Base-by-base conservation (phyloP, 2,113 vertebrate species). In the Odontophorus gujanensis region DNA sequence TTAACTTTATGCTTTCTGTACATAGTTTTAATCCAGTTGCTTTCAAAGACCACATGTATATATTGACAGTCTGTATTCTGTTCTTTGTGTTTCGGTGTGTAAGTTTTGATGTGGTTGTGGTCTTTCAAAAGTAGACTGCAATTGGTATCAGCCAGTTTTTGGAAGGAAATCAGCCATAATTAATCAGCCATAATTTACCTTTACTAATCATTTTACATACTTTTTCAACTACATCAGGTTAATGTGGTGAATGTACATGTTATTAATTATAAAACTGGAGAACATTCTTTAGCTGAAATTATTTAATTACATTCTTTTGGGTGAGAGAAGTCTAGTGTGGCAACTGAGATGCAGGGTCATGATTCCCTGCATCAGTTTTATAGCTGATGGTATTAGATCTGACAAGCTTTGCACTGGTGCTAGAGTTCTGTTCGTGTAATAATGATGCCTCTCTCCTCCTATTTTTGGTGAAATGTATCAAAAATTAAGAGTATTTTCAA, bases 191-290 rank as follows among this genome's bases (percentile, higher is more conserved):
- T 81, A 92, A 87, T 92, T 92, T 95, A 73, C 93, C 74, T 94
- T 93, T 74, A 58, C 71, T 93, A 92, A 97, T 97, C 74, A 92
- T 38, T 90, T 94, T 86, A 67, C 22, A 8, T 42, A 51, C 30
- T 47, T 36, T 93, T 71, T 81, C 84, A 89, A 20, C 40, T 73
- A 67, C 57, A 74, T 65, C 7, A 3, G 71, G 86, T 68, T 85
- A 92, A 80, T 65, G 53, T n/a, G 53, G 61, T 81, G 73, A 71
- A 84, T 69, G 81, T 83, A 67, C 76, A 18, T 86, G 87, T 84
- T 96, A 88, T 96, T 97, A 97, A 97, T 98, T 97, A 97, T 63
- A 94, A 84, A 95, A 68, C 65, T 88, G 83, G 40, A 95, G 87
- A 94, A 94, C 62, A 85, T 91, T 63, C 58, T 97, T 57, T 58